Base-by-base conservation (phyloP, 2,113 vertebrate genomes). In the Willisornis vidua region DNA sequence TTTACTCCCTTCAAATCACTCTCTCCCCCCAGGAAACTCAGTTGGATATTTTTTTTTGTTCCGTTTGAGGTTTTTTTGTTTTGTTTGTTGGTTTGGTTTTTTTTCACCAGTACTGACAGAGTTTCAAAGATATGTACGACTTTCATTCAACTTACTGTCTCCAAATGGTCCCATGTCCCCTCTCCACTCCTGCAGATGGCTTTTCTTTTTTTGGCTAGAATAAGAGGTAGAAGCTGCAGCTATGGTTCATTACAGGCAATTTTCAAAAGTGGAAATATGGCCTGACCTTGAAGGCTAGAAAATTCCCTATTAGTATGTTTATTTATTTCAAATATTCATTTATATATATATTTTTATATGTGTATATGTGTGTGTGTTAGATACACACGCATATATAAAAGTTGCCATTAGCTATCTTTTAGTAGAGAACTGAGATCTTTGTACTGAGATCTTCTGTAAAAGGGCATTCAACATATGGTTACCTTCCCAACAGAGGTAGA, bases 111-210 rank as follows among this genome's bases (percentile, higher is more conserved):
- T 46, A 58, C 7, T 74, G 19, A 19, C 3, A 22, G 26, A 74
- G 7, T 31, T 81, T 93, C 14, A 52, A 52, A 71, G 10, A 28
- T 8, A 68, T 7, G 2, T 82, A 82, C 31, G 12, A 82, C 41
- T 71, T 29, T 28, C 7, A 45, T 77, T 87, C 26, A 65, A 49
- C 2, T 62, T 62, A 37, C 3, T 29, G 5, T 33, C 20, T 80
- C 15, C 22, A 45, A 1, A 2, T 45, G 31, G 5, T 49, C 31
- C n/a, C 35, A 45, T 2, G 0, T 52, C 1, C 41, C 7, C 26
- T 61, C 14, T 3, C 3, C 6, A n/a, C 2, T 3, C 4, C 4
- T 35, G 6, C 17, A 68, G 76, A 20, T 58, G 5, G 1, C 18
- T 37, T 81, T 49, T 86, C 18, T 37, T 81, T 49, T 86, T 59